Base-by-base conservation (phyloP, 2,888 invertebrate genomes). In the Reticulitermes lucifugus region DNA sequence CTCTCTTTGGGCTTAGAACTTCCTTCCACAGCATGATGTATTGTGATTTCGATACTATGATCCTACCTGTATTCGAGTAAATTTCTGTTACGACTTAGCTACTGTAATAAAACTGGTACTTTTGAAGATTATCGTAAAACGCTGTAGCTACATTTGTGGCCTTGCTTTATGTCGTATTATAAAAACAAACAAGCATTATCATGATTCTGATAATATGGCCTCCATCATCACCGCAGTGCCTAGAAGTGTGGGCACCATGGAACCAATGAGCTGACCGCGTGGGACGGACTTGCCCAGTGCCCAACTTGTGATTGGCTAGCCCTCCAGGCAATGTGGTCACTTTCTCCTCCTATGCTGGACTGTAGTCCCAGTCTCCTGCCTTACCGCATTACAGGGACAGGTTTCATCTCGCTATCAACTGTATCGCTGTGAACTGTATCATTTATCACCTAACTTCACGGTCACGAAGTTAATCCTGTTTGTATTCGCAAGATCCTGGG, bases 261-360 rank as follows among this genome's bases (percentile, higher is more conserved):
- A 60, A 35, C 84, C 84, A 84, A 84, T 84, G 71, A 80, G 71
- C 51, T 12, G 71, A 29, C 41, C 51, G 79, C 80, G 84, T 84
- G 84, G 84, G 84, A 46, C 29, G 84, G 84, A 71, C 84, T 71
- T 70, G 79, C 59, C 65, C 73, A 71, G 29, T 43, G 25, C 81
- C 59, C 70, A 51, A 12, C 12, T 70, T 75, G 43, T 41, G 85
- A 85, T 86, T 85, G 86, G 85, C 77, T 75, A 70, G 51, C 73
- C 85, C 85, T 81, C 59, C 77, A 59, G 84, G 84, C 83, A 83
- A 83, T 81, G 79, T 86, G 86, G 86, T 86, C 86, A 86, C 83
- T 83, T 83, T 83, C 85, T 60, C 84, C 86, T 82, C 84, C 84
- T 83, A 43, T 46, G 51, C 65, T 46, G n/a, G 29, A 65, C 65